Evolutionary conservation across 2,888 invertebrate genomes (phyloP).

Genomic region (Conistra vaccinii): DNA sequence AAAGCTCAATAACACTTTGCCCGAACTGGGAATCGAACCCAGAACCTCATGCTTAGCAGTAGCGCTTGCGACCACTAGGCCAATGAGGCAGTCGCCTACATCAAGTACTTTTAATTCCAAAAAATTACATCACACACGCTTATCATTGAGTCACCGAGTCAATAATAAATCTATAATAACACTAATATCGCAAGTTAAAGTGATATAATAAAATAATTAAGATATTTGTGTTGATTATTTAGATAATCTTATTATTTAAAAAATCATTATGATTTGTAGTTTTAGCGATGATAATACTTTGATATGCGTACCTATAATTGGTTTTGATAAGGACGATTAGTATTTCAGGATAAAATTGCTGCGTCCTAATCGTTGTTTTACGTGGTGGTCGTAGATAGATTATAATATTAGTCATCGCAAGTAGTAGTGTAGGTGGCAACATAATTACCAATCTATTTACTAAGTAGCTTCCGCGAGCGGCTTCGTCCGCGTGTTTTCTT

Average conservation of each 20-base stretch:
- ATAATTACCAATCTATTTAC: neutral
- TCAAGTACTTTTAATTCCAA: neutral
- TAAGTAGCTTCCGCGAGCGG: too few species aligned
- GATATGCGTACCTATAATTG: neutral
- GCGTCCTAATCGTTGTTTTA: neutral
- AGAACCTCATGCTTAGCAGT: too few species aligned
- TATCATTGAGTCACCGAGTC: neutral
- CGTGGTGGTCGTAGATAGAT: too few species aligned
- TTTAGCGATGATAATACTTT: neutral
- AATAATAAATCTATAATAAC: neutral
- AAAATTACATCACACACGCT: neutral
- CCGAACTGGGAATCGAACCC: too few species aligned
- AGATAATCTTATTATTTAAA: neutral
- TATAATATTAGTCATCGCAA: neutral
- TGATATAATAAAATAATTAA: neutral
- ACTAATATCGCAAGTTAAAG: neutral
- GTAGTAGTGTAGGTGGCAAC: too few species aligned
- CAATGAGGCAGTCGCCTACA: too few species aligned
- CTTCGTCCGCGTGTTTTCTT: too few species aligned
- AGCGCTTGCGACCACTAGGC: too few species aligned
- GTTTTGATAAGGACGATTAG: neutral
- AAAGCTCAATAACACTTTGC: too few species aligned
- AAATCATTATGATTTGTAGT: slow-evolving; percentile 34
- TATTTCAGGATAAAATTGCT: neutral
- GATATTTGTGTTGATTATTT: neutral